Conservation (phyloP, 2,113 vertebrate species). For the Hemichromis elongatus region DNA sequence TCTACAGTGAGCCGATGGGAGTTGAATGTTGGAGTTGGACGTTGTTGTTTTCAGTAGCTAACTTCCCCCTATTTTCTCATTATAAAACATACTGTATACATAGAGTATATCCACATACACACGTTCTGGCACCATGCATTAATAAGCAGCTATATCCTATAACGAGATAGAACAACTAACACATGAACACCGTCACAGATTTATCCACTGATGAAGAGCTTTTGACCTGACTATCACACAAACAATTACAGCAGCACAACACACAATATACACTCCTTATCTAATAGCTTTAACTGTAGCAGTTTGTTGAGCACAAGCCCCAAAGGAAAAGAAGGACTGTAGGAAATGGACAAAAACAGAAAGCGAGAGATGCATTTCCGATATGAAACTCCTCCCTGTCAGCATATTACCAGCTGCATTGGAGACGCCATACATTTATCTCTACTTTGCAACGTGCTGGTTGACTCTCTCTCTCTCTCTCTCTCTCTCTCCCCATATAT, state of each 20-base stretch:
- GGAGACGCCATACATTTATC: slow-evolving; percentile 11
- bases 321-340: slow-evolving; percentile 23
- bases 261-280: slow-evolving; percentile 9
- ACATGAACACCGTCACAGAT: neutral
- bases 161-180: neutral
- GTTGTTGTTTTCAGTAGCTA: slow-evolving; percentile 16
- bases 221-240: neutral
- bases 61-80: neutral
- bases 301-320: slow-evolving; percentile 37
- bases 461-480: neutral
- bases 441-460: neutral
- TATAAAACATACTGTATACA: neutral
- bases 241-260: neutral
- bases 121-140: neutral
- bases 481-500: neutral
- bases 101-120: neutral
- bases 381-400: slow-evolving; percentile 36
- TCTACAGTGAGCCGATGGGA: slow-evolving; percentile 20
- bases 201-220: neutral
- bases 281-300: slow-evolving; percentile 11
- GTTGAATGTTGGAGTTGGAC: slow-evolving; percentile 1
- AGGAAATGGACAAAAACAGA: slow-evolving; percentile 35
- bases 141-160: neutral
- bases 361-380: slow-evolving; percentile 42
- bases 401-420: slow-evolving; percentile 42